These are phyloP conservation scores for Urosaurus nigricauda DNA, from an alignment of 2,797 vertebrate species.

Conservation along the genomic window DNA sequence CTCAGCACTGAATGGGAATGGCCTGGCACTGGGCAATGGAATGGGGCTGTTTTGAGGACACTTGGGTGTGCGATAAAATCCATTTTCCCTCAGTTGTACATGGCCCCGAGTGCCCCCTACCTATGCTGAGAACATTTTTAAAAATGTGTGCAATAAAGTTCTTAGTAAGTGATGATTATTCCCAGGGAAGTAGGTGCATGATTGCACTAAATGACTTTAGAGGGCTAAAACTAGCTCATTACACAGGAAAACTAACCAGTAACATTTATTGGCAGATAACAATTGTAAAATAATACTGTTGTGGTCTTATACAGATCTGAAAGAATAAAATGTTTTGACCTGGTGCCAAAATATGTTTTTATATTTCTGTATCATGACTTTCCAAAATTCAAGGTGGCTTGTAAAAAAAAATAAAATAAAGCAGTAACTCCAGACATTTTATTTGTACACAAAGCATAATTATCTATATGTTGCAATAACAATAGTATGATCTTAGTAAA, in stretches of 20 bases:
- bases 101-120: no score
- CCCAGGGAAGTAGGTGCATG: background rate
- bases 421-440: background rate
- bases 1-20: no score
- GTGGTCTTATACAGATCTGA: background rate
- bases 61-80: no score
- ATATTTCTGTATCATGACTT: background rate
- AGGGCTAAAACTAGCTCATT: background rate
- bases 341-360: background rate
- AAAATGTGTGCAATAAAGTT: no score
- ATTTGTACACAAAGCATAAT: background rate
- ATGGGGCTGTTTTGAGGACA: no score
- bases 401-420: background rate
- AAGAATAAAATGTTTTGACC: background rate
- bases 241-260: background rate
- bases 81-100: no score
- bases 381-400: conserved; percentile 1
- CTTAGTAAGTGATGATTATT: background rate
- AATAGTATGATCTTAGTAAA: background rate
- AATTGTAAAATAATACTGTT: background rate
- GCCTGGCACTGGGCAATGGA: no score
- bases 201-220: background rate
- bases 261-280: background rate
- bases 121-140: no score
- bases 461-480: background rate